Percentiles rank a stretch among this genome's conserved stretches.
Conservation (phyloP, 2,113 vertebrate genomes). For the Cygnus buccinator region DNA sequence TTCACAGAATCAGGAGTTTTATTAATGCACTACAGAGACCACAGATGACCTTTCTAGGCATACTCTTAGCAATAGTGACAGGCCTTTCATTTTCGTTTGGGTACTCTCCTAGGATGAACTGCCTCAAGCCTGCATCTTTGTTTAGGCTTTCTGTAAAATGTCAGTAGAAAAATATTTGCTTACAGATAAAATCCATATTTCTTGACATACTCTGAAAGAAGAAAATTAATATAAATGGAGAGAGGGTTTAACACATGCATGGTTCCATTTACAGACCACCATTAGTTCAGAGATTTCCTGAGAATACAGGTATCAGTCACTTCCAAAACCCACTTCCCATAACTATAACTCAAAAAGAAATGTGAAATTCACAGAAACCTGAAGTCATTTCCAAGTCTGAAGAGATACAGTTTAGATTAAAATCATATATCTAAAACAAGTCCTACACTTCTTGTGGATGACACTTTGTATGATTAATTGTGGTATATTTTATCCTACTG, state of each 20-base stretch:
- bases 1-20: neutral
- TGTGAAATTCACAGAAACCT: neutral
- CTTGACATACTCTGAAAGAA: neutral
- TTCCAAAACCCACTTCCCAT: neutral
- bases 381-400: neutral
- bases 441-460: neutral
- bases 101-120: neutral
- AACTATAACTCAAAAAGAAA: neutral
- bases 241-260: neutral
- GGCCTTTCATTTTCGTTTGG: neutral
- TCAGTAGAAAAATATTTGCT: neutral
- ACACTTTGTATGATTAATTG: neutral
- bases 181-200: rapidly evolving
- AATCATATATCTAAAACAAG: neutral
- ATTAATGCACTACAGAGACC: neutral
- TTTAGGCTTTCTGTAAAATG: neutral
- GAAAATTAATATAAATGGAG: neutral
- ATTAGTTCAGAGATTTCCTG: neutral
- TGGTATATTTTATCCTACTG: neutral
- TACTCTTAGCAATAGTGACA: neutral
- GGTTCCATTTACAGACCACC: neutral
- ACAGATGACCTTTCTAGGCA: neutral
- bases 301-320: neutral
- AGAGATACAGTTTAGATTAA: neutral
- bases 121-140: neutral